Conservation (phyloP, 2,797 vertebrate genomes). For the Smutsia gigantea region DNA sequence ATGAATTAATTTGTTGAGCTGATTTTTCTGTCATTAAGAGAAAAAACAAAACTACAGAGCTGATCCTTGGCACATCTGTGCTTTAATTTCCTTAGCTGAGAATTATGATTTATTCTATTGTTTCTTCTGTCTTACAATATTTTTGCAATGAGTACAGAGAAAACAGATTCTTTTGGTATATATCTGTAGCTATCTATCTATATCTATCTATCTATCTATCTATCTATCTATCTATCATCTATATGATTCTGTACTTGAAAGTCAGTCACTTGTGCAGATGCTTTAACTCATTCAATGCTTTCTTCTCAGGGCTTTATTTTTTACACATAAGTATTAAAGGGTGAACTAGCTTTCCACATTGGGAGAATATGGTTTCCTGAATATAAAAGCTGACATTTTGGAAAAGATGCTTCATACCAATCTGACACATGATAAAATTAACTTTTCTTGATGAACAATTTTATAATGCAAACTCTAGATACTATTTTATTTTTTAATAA, state of each 20-base stretch:
- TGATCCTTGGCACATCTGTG: slow-evolving; percentile 2
- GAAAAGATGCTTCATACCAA: background rate
- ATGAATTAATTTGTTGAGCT: slow-evolving; percentile 20
- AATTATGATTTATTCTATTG: background rate
- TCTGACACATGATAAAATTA: slow-evolving; percentile 40
- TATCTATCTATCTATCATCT: no score
- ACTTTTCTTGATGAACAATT: slow-evolving; percentile 55
- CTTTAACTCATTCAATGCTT: slow-evolving; percentile 44
- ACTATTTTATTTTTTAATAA: slow-evolving; percentile 45
- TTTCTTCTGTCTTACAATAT: slow-evolving; percentile 34
- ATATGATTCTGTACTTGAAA: slow-evolving; percentile 19
- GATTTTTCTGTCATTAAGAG: slow-evolving; percentile 28
- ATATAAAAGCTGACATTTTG: slow-evolving; percentile 29
- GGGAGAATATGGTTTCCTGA: slow-evolving; percentile 51
- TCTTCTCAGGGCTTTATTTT: slow-evolving; percentile 48
- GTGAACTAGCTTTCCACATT: slow-evolving; percentile 21
- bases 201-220: no score
- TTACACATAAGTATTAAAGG: slow-evolving; percentile 52
- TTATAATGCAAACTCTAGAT: slow-evolving; percentile 2
- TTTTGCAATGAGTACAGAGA: slow-evolving; percentile 34
- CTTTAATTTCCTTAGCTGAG: slow-evolving; percentile 49
- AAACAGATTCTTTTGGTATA: slow-evolving; percentile 41
- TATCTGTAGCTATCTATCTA: background rate
- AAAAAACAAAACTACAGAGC: background rate
- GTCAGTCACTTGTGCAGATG: background rate